Evolutionary conservation across 2,113 vertebrate species (phyloP), one percentile per base, ranked within the genome.

Genomic region (Meleagris gallopavo): DNA sequence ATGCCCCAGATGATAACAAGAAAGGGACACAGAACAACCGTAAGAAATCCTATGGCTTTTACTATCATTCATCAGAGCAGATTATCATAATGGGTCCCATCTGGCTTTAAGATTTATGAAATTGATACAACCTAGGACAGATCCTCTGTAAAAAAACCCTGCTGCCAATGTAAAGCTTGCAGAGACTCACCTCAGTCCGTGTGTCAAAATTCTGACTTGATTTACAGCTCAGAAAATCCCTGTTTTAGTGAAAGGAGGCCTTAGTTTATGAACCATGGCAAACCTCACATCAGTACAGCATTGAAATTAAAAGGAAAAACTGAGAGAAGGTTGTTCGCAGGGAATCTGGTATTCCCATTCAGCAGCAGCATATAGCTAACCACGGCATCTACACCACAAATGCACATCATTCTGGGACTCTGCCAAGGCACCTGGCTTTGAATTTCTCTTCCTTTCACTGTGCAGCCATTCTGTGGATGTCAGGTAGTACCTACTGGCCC

Each of bases 161-260:
- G 50, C 73, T 83, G 70, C 19, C 2, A 2, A 30, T 58, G 36
- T 18, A 43, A 64, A 80, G 29, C 18, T 86, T 90, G 46, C 69
- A 79, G 76, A 72, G 34, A 43, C n/a, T 88, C 87, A 80, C 69
- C 55, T 85, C 76, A 78, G 48, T 27, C 48, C 8, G 22, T 1
- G 4, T 34, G 65, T 86, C 86, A 78, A 88, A 91, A 83, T 81
- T 84, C 70, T 84, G 43, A 43, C 41, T 74, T 82, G 90, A 86
- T 81, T 88, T 95, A 88, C 52, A 86, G 57, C 85, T 91, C 77
- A 45, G 54, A 86, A 94, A 90, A 95, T 75, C 52, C 57, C 43
- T 36, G 0, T 57, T 93, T 69, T 78, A 75, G 48, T 81, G 61
- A 88, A 91, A 73, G 21, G 29, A 43, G 13, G 36, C 60, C 25